A percentile compares a stretch with the other conserved stretches of the same genome.
Evolutionary conservation across 35 echinoderm and acorn worm genomes (phyloP).

Genomic region (Heliocidaris tuberculata): DNA sequence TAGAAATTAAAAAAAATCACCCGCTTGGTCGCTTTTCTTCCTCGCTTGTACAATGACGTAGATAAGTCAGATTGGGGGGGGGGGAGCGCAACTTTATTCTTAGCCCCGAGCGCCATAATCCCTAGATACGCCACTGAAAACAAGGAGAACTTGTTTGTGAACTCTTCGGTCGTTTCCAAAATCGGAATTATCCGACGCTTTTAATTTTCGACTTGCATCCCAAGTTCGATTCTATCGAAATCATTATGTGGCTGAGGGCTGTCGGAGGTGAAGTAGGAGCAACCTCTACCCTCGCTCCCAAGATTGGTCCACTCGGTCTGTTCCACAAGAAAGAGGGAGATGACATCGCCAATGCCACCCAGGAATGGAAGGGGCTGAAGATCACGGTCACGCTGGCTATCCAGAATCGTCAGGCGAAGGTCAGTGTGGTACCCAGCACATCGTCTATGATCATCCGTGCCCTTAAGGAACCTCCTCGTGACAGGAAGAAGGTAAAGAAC

Average conservation of each 20-base stretch:
- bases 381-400: slow-evolving; percentile 87
- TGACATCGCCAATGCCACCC: slow-evolving; percentile 92
- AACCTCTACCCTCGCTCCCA: slow-evolving; percentile 87
- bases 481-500: slow-evolving; percentile 97
- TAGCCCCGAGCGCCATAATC: too few relatives aligned
- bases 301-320: slow-evolving; percentile 93
- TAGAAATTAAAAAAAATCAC: too few relatives aligned
- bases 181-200: too few relatives aligned
- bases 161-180: too few relatives aligned
- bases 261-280: slow-evolving; percentile 95
- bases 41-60: too few relatives aligned
- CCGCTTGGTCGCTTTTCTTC: too few relatives aligned
- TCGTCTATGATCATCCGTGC: slow-evolving; percentile 93
- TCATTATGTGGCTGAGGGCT: slow-evolving; percentile 85
- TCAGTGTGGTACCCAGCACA: slow-evolving; percentile 84
- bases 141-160: too few relatives aligned
- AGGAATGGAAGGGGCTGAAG: slow-evolving; percentile 96
- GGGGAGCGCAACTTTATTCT: too few relatives aligned
- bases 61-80: too few relatives aligned
- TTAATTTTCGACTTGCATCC: too few relatives aligned
- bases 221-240: too few relatives aligned
- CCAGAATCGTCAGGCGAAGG: slow-evolving; percentile 91
- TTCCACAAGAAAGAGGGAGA: slow-evolving; percentile 95
- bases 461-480: slow-evolving; percentile 90
- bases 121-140: too few relatives aligned